Evolutionary conservation across 2,888 invertebrate genomes (phyloP).

Genomic region (Drosophila multiciliata): DNA sequence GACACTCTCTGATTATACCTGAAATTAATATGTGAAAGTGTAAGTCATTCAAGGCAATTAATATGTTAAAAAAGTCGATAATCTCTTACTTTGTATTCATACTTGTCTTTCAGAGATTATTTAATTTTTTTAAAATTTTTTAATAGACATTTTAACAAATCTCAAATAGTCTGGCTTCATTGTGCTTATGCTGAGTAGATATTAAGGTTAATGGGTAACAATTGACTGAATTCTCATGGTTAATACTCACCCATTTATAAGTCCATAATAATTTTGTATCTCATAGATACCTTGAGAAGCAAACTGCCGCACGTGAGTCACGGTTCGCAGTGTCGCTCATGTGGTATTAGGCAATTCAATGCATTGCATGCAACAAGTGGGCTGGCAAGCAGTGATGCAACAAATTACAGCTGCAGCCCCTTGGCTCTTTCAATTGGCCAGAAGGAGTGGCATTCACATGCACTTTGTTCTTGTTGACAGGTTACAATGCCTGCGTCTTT

Average conservation of each 20-base stretch:
- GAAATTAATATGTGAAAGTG: background rate
- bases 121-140: no score
- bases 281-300: background rate
- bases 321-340: constrained; percentile 5
- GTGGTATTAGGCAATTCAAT: constrained; percentile 20
- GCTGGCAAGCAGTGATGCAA: constrained; percentile 19
- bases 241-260: background rate
- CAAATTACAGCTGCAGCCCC: constrained; percentile 5
- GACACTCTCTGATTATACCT: background rate
- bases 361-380: constrained; percentile 28
- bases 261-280: background rate
- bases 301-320: constrained; percentile 19
- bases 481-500: constrained; percentile 95
- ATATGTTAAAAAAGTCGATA: background rate
- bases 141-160: background rate
- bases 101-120: background rate
- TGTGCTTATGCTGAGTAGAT: background rate
- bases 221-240: background rate
- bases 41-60: background rate
- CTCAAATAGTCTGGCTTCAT: background rate
- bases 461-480: constrained; percentile 53
- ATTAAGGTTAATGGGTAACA: background rate
- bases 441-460: constrained; percentile 11
- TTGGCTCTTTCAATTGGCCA: constrained; percentile 23
- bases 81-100: background rate